Evolutionary conservation across 2,888 invertebrate genomes (phyloP).

Genomic region (Metallyticus violacea): DNA sequence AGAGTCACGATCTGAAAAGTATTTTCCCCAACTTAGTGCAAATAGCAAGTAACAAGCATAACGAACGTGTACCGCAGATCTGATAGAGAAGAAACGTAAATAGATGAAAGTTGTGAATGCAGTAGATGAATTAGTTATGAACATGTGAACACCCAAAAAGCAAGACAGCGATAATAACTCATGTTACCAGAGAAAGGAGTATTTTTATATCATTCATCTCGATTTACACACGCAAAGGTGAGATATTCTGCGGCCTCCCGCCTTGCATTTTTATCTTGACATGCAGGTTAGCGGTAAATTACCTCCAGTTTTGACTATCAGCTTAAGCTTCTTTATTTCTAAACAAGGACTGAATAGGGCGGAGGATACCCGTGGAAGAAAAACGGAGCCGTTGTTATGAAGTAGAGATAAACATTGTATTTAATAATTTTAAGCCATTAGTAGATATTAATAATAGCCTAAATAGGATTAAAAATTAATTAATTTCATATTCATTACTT

Average conservation of each 20-base stretch:
- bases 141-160: not conserved
- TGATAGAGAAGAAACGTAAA: not conserved
- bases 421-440: too few species aligned
- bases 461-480: too few species aligned
- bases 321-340: not conserved
- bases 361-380: too few species aligned
- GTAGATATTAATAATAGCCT: too few species aligned
- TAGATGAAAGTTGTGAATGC: too few species aligned
- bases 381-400: too few species aligned
- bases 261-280: not conserved
- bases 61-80: not conserved
- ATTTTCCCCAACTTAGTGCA: too few species aligned
- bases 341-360: not conserved
- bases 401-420: too few species aligned
- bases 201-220: not conserved
- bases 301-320: not conserved
- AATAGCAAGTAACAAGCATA: not conserved
- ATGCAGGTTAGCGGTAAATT: not conserved
- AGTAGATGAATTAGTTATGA: not conserved
- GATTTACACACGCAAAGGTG: not conserved
- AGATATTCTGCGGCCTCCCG: not conserved
- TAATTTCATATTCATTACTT: too few species aligned
- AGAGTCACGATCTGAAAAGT: too few species aligned
- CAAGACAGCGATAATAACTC: not conserved
- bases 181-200: not conserved